Percentiles rank a stretch among this genome's conserved stretches.
Conservation (phyloP, 37 sponge, comb jelly and placozoan species). For the Amphimedon queenslandica region DNA sequence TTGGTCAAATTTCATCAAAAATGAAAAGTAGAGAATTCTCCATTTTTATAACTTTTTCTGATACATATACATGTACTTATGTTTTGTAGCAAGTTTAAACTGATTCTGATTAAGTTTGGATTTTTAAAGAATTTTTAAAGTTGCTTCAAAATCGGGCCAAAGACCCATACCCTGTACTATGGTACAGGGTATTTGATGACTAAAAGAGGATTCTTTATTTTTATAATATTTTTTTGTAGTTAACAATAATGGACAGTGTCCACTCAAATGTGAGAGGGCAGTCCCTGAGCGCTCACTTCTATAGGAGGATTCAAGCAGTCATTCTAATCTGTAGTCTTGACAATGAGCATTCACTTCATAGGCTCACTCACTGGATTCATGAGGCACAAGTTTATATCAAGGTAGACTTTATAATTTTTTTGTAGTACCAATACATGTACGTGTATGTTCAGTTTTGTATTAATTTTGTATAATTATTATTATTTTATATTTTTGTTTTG, state of each 20-base stretch:
- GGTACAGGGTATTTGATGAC: too few relatives aligned
- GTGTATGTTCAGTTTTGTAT: not conserved
- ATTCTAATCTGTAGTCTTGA: constrained; percentile 59
- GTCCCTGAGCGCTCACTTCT: constrained; percentile 61
- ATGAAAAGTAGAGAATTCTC: too few relatives aligned
- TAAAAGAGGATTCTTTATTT: too few relatives aligned
- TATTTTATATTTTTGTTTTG: not conserved
- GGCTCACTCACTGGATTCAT: constrained; percentile 44
- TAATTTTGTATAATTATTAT: not conserved
- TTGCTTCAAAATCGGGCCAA: too few relatives aligned
- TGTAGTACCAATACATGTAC: not conserved
- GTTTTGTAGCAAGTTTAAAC: too few relatives aligned
- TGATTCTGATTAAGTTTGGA: too few relatives aligned
- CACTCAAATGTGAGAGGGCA: constrained; percentile 37
- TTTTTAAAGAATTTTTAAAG: too few relatives aligned
- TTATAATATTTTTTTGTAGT: constrained; percentile 16
- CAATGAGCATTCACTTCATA: constrained; percentile 37
- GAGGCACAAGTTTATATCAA: constrained; percentile 59
- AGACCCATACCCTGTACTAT: too few relatives aligned
- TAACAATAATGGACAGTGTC: constrained; percentile 48
- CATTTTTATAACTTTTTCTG: too few relatives aligned
- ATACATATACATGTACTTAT: too few relatives aligned
- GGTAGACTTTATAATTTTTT: not conserved
- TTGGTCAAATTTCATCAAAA: too few relatives aligned
- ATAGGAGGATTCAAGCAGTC: constrained; percentile 31